Evolutionary conservation across 2,113 vertebrate species (phyloP).

Genomic region (Percina caprodes): DNA sequence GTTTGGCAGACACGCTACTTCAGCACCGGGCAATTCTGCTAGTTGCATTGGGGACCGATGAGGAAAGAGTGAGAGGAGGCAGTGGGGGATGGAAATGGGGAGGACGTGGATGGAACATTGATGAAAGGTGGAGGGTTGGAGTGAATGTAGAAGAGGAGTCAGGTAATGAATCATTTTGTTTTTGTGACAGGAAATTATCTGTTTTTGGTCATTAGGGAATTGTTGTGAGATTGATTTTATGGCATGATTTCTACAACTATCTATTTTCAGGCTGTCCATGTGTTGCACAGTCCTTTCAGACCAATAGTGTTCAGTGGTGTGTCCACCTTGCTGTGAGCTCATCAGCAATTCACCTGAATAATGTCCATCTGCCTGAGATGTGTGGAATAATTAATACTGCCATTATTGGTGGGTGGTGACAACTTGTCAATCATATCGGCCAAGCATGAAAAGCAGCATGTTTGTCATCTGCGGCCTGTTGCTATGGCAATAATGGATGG

Average conservation of each 20-base stretch:
- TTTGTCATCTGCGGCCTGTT: constrained; percentile 73
- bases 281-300: constrained; percentile 20
- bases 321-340: constrained; percentile 52
- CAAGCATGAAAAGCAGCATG: constrained; percentile 70
- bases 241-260: constrained; percentile 1
- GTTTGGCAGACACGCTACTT: constrained; percentile 76
- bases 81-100: constrained; percentile 55
- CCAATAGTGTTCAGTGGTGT: constrained; percentile 4
- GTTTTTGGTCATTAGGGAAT: constrained; percentile 2
- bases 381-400: constrained; percentile 80
- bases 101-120: constrained; percentile 57
- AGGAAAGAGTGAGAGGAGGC: constrained; percentile 13
- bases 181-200: constrained; percentile 29
- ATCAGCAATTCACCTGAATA: constrained; percentile 77
- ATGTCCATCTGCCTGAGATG: constrained; percentile 58
- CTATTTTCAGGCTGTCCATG: constrained; percentile 17
- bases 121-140: constrained; percentile 42
- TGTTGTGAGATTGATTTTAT: constrained; percentile 7
- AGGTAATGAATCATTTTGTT: constrained; percentile 46
- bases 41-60: constrained; percentile 61
- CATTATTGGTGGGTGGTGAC: constrained; percentile 79
- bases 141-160: constrained; percentile 31
- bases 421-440: constrained; percentile 74
- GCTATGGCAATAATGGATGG: constrained; percentile 70
- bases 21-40: constrained; percentile 67